Conservation (phyloP, 1,140 invertebrate species). For the Panulirus ornatus region DNA sequence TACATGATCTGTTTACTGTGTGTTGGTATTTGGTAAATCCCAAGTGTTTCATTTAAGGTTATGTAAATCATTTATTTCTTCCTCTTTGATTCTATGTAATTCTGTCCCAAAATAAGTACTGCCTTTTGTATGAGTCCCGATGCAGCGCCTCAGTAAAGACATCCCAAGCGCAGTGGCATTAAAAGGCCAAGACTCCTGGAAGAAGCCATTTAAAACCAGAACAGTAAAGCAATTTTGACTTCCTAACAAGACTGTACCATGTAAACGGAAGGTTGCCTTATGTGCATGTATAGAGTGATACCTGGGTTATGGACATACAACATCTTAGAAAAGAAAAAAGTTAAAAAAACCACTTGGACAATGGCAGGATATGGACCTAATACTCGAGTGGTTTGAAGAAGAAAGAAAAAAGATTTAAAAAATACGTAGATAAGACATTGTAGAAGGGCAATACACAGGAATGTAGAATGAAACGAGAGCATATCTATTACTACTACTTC, state of each 20-base stretch:
- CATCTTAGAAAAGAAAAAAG: not conserved
- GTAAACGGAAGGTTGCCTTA: conserved; percentile 61
- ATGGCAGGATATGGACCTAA: too few species aligned
- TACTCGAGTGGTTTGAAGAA: too few species aligned
- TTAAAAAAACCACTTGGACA: too few species aligned
- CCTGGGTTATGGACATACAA: not conserved
- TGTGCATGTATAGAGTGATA: conserved; percentile 59
- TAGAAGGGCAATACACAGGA: too few species aligned
- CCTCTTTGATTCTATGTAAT: not conserved
- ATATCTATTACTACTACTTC: too few species aligned
- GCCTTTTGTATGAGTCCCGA: not conserved
- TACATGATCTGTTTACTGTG: not conserved
- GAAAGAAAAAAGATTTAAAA: too few species aligned
- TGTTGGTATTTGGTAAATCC: conserved; percentile 8
- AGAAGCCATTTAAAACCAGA: too few species aligned
- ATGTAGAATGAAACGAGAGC: too few species aligned
- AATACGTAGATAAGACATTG: too few species aligned
- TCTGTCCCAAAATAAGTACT: not conserved
- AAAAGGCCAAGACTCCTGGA: too few species aligned
- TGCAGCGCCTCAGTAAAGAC: not conserved
- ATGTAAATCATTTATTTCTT: not conserved
- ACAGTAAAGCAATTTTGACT: conserved; percentile 67
- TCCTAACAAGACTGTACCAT: conserved; percentile 63
- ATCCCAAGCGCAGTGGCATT: not conserved
- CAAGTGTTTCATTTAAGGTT: not conserved